Evolutionary conservation across 2,888 invertebrate species (phyloP), one percentile per base, ranked within the genome.

Genomic region (Keiferia lycopersicella): DNA sequence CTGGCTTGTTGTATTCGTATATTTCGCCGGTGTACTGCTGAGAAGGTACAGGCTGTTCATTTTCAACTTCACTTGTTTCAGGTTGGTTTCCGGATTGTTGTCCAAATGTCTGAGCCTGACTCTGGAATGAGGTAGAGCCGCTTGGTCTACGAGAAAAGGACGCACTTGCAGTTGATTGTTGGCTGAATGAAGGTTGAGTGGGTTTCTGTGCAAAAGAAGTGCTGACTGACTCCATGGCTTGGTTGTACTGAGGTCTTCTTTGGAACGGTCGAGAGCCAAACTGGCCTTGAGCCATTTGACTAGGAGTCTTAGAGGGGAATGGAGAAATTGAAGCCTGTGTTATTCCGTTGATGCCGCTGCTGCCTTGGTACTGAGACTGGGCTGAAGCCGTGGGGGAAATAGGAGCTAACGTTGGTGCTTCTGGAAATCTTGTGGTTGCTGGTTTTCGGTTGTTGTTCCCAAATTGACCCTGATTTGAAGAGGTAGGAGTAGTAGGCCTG

Each of bases 1-100:
- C 71, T 51, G 87, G 88, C 61, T 87, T 87, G 50, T 74, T 84
- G 66, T 87, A 87, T 66, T 88, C 79, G 64, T 88, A 87, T 66
- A 88, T 71, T 71, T 81, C 78, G 20, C 81, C 80, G 10, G 68
- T 70, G 58, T 80, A 78, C 64, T 79, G 79, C 48, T 77, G 78
- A 45, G 67, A 64, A 34, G 68, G 22, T 39, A 69, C 68, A 0
- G 63, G 61, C 34, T 67, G 61, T 2, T 66, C 48, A 48, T 66
- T 50, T 48, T 53, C 39, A 38, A 51, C 38, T 64, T 45, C 34
- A 53, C 69, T 65, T 45, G 69, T 64, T 59, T 71, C 67, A 8
- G 67, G 61, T 50, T 64, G 66, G 26, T 64, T 63, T 61, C 58
- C 59, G 22, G 66, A 59, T 34, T 61, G 61, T 30, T 67, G 68